Evolutionary conservation across 2,888 invertebrate species (phyloP).

Genomic region (Campoplex nolae): DNA sequence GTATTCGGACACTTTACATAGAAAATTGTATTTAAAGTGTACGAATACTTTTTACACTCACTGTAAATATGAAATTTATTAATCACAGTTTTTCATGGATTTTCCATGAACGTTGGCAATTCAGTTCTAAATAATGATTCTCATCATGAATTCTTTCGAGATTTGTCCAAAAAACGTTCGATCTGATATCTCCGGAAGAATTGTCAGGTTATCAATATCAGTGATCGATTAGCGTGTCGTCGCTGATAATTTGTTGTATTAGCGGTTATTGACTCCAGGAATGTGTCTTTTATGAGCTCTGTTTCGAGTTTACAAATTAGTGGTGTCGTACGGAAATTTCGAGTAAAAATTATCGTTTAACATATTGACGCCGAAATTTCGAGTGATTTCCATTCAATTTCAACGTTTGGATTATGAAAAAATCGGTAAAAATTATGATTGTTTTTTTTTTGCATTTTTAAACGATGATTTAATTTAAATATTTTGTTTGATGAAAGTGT

Average conservation of each 20-base stretch:
- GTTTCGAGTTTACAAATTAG: constrained; percentile 5
- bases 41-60: too few relatives aligned
- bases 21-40: too few relatives aligned
- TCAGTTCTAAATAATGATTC: neutral
- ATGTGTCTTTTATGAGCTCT: constrained; percentile 19
- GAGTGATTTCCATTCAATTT: neutral
- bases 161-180: neutral
- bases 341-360: neutral
- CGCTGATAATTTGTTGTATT: constrained; percentile 16
- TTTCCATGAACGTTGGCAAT: neutral
- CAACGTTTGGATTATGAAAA: neutral
- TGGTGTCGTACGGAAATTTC: constrained; percentile 26
- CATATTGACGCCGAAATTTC: neutral
- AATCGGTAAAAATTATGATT: neutral
- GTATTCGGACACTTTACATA: too few relatives aligned
- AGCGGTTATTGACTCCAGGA: constrained; percentile 47
- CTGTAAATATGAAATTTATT: neutral
- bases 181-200: constrained; percentile 28
- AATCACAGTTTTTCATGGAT: neutral
- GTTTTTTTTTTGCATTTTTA: neutral
- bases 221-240: constrained; percentile 44
- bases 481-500: neutral
- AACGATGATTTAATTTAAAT: neutral
- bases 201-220: constrained; percentile 34
- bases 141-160: neutral